Evolutionary conservation across 2,797 vertebrate species (phyloP).

Genomic region (Aphelocoma californica): DNA sequence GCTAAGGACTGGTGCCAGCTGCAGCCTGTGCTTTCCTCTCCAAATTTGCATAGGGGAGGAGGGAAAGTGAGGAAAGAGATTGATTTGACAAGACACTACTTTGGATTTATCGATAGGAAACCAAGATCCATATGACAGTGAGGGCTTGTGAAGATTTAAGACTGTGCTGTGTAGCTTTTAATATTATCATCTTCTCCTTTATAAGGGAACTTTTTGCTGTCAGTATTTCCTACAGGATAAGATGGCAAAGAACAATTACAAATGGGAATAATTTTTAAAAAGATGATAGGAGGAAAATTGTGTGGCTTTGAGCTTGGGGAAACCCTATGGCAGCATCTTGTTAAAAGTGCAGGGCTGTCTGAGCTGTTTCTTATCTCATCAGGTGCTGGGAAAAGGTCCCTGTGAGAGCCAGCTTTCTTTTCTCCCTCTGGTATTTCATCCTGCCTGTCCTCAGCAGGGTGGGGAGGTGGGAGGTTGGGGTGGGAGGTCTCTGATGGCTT

Average conservation of each 20-base stretch:
- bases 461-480: neutral
- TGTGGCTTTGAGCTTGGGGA: neutral
- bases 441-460: neutral
- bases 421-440: neutral
- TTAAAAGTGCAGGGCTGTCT: neutral
- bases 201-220: neutral
- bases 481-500: neutral
- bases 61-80: neutral
- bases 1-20: neutral
- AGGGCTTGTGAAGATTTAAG: neutral
- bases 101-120: neutral
- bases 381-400: neutral
- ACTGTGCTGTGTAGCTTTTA: neutral
- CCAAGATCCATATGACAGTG: neutral
- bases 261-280: neutral
- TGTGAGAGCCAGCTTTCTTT: neutral
- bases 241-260: neutral
- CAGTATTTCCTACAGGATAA: neutral
- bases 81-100: neutral
- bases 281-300: neutral
- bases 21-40: neutral
- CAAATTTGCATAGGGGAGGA: neutral
- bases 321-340: neutral
- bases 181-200: neutral
- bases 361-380: neutral